phyloP scores from a whole-genome alignment of 2,113 vertebrate species.

The Oreochromis tanganicae region DNA sequence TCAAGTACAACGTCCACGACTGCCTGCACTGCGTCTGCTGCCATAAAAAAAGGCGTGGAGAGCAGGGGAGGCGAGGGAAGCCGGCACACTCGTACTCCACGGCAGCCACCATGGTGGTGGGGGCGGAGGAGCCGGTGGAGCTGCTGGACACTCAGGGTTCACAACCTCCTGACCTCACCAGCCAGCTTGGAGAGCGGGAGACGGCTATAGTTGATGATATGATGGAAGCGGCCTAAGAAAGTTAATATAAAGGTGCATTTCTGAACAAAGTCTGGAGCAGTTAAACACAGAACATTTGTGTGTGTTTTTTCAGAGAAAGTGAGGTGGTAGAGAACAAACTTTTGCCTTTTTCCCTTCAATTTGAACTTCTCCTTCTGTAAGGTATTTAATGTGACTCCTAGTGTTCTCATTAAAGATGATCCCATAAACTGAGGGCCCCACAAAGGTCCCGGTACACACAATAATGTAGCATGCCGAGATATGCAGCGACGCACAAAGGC shows the following conservation, averaged over 20 bases:
- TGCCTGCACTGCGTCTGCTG: slow-evolving; percentile 84
- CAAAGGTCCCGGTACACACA: slow-evolving; percentile 4
- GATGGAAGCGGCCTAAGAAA: slow-evolving; percentile 56
- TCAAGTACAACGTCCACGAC: slow-evolving; percentile 83
- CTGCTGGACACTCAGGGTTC: slow-evolving; percentile 16
- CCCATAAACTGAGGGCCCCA: background rate
- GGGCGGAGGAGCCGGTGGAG: slow-evolving; percentile 7
- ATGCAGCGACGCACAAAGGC: slow-evolving; percentile 53
- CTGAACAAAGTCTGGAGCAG: background rate
- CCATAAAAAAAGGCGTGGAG: background rate
- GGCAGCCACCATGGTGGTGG: slow-evolving; percentile 53
- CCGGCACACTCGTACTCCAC: slow-evolving; percentile 31
- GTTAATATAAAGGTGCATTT: accelerated
- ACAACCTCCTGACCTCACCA: slow-evolving; percentile 2
- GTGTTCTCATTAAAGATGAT: background rate
- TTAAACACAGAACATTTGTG: background rate
- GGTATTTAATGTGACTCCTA: background rate
- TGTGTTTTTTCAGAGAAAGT: background rate
- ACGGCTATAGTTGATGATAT: slow-evolving; percentile 57
- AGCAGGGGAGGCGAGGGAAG: background rate
- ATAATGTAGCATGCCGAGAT: slow-evolving; percentile 45
- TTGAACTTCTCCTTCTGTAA: background rate
- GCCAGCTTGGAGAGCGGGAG: slow-evolving; percentile 65
- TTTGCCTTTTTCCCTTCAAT: background rate
- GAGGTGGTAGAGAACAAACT: background rate